Evolutionary conservation across 1,140 invertebrate genomes (phyloP).

Genomic region (Orius insidiosus): DNA sequence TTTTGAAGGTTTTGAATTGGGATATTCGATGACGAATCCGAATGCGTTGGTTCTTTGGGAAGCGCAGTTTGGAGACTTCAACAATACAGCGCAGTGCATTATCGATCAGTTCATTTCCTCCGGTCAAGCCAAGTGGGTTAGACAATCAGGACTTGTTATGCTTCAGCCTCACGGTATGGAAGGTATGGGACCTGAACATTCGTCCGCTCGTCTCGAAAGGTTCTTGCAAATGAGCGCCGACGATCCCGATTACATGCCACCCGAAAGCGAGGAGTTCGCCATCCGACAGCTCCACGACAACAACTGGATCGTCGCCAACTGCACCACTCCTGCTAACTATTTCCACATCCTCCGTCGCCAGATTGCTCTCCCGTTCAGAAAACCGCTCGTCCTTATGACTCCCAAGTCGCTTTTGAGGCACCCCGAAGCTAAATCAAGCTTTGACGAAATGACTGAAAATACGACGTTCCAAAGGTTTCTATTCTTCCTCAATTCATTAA

Average conservation of each 20-base stretch:
- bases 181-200: slow-evolving; percentile 80
- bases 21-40: slow-evolving; percentile 54
- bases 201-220: slow-evolving; percentile 78
- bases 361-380: slow-evolving; percentile 72
- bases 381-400: slow-evolving; percentile 72
- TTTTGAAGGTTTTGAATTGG: slow-evolving; percentile 46
- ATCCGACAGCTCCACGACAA: slow-evolving; percentile 93
- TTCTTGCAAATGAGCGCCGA: slow-evolving; percentile 81
- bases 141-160: slow-evolving; percentile 74
- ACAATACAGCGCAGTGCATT: slow-evolving; percentile 91
- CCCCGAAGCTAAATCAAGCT: slow-evolving; percentile 51
- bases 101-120: slow-evolving; percentile 82
- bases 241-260: slow-evolving; percentile 80
- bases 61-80: slow-evolving; percentile 95
- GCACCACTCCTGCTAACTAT: slow-evolving; percentile 91
- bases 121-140: slow-evolving; percentile 92
- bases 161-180: slow-evolving; percentile 93
- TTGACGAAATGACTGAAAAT: slow-evolving; percentile 56
- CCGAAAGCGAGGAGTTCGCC: slow-evolving; percentile 77
- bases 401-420: slow-evolving; percentile 79
- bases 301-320: slow-evolving; percentile 76
- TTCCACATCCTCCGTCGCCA: slow-evolving; percentile 90
- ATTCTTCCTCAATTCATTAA: not conserved
- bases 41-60: slow-evolving; percentile 84
- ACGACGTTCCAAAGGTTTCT: slow-evolving; percentile 51